These are phyloP conservation scores for Tragelaphus buxtoni DNA, from an alignment of 2,113 vertebrate species.

Conservation along the genomic window DNA sequence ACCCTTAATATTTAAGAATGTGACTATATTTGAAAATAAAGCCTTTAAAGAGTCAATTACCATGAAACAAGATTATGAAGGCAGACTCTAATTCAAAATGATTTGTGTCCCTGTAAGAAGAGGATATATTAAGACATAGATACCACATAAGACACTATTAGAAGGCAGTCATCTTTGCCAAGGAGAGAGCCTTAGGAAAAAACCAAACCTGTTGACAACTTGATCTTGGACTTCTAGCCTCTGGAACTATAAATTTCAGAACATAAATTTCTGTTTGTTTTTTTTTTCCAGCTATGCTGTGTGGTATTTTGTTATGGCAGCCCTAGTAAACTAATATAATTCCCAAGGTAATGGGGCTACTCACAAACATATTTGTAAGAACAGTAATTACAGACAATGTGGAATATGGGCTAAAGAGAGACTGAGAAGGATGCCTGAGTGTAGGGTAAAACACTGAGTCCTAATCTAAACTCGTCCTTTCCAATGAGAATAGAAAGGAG, in stretches of 20 bases:
- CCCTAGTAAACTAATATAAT: not conserved
- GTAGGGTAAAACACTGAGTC: not conserved
- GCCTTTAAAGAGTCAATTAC: not conserved
- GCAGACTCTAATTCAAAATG: not conserved
- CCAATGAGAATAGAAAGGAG: not conserved
- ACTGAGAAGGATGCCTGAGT: not conserved
- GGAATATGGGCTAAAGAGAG: not conserved
- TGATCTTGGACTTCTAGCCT: not conserved
- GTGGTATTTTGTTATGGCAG: not conserved
- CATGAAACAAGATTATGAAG: not conserved
- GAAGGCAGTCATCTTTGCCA: not conserved
- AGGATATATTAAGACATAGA: not conserved
- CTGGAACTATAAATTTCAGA: not conserved
- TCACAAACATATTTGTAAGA: not conserved
- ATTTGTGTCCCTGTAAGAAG: not conserved
- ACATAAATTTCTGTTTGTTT: not conserved
- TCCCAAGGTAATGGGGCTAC: not conserved
- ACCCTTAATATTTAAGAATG: not conserved
- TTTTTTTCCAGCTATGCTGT: not conserved
- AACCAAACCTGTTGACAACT: not conserved
- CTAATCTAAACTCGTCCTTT: not conserved
- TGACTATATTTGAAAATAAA: not conserved
- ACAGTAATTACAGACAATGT: not conserved
- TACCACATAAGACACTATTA: not conserved
- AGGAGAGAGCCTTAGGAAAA: not conserved